Evolutionary conservation across 2,888 invertebrate species (phyloP).

Genomic region (Biston stratarius): DNA sequence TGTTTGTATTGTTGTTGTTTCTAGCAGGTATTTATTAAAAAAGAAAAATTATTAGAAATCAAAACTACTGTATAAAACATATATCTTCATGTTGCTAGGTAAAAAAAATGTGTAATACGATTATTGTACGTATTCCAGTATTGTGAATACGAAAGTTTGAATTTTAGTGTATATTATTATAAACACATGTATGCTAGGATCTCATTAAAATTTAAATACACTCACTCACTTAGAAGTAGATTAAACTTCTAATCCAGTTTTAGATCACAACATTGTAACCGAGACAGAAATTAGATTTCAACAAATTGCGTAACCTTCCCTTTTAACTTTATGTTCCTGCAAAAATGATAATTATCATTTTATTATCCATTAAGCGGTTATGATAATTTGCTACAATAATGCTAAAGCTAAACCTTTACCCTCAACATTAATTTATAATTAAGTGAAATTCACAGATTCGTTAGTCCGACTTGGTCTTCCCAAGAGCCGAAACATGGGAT

Average conservation of each 20-base stretch:
- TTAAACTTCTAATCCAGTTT: not conserved
- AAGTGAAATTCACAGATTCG: not conserved
- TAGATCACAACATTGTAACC: not conserved
- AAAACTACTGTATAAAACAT: no score
- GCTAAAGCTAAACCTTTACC: not conserved
- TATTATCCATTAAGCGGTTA: slow-evolving; percentile 1
- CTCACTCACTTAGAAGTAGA: no score
- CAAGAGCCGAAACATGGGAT: not conserved
- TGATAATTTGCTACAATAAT: slow-evolving; percentile 21
- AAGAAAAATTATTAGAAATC: no score
- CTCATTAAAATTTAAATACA: no score
- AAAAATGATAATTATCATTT: slow-evolving; percentile 1
- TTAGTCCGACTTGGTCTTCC: not conserved
- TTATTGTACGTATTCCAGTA: no score
- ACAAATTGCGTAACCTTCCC: not conserved
- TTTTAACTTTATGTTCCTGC: slow-evolving; percentile 4
- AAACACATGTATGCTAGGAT: no score
- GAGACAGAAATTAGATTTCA: not conserved
- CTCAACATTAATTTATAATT: not conserved
- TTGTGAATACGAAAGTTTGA: no score
- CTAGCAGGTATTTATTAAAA: no score
- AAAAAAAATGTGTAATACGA: no score
- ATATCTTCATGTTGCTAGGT: no score
- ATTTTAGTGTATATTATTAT: no score
- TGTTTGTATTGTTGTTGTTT: no score